Evolutionary conservation across 37 sponge, comb jelly and placozoan species (phyloP).

Genomic region (Beroe ovata): DNA sequence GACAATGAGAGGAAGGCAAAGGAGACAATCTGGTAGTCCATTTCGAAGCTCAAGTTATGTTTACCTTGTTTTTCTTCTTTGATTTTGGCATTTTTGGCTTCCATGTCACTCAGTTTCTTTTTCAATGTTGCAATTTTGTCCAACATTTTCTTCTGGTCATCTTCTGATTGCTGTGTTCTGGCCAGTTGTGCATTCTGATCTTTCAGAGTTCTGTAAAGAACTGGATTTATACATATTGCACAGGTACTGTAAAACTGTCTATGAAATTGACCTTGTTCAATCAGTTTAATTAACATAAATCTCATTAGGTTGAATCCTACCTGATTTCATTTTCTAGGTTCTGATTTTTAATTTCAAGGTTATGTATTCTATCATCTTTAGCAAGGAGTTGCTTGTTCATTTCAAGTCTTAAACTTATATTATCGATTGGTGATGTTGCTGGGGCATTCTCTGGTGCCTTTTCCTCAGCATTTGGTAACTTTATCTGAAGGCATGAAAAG

Average conservation of each 20-base stretch:
- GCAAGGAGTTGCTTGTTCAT: slow-evolving; percentile 53
- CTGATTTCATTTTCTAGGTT: slow-evolving; percentile 61
- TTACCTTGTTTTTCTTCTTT: slow-evolving; percentile 51
- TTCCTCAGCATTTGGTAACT: background rate
- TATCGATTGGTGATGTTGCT: slow-evolving; percentile 42
- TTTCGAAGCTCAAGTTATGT: no score
- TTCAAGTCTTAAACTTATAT: slow-evolving; percentile 32
- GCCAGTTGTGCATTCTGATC: slow-evolving; percentile 43
- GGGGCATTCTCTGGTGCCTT: background rate
- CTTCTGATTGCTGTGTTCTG: slow-evolving; percentile 56
- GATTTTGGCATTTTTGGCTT: slow-evolving; percentile 13
- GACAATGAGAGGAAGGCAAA: no score
- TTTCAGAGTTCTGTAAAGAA: slow-evolving; percentile 44
- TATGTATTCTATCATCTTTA: slow-evolving; percentile 55
- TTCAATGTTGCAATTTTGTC: slow-evolving; percentile 31
- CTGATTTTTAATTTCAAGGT: slow-evolving; percentile 63
- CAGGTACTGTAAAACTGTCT: no score
- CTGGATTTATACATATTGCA: no score
- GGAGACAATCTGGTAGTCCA: no score
- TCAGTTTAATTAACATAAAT: background rate
- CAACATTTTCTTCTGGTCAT: slow-evolving; percentile 29
- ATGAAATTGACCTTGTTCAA: no score
- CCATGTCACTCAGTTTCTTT: slow-evolving; percentile 51
- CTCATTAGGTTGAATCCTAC: background rate
- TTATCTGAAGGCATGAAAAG: no score